These are phyloP conservation scores for Squalus acanthias DNA, from an alignment of 2,797 vertebrate genomes.

Conservation along the genomic window DNA sequence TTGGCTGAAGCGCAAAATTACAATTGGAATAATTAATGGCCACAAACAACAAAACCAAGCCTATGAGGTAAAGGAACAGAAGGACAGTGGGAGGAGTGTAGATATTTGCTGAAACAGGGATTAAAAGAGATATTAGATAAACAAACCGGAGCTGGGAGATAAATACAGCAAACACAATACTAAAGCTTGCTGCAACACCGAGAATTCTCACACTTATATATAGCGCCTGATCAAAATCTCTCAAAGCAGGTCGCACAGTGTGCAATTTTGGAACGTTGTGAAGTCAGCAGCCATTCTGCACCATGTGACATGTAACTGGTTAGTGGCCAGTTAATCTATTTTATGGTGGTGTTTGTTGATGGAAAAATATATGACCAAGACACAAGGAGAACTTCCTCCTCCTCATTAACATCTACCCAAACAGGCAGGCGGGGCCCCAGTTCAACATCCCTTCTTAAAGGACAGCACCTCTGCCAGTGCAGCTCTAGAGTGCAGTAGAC, in stretches of 20 bases:
- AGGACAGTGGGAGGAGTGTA: background rate
- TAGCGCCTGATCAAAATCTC: background rate
- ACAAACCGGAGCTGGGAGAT: background rate
- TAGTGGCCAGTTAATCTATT: background rate
- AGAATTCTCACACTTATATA: background rate
- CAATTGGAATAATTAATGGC: background rate
- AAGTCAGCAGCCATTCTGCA: background rate
- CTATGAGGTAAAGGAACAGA: background rate
- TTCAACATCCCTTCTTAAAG: background rate
- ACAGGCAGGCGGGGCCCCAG: background rate
- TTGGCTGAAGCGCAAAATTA: background rate
- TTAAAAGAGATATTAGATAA: background rate
- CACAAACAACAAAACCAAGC: background rate
- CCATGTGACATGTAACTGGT: background rate
- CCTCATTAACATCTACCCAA: background rate
- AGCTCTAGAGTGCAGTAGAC: background rate
- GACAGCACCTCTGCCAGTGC: background rate
- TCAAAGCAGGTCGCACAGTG: background rate
- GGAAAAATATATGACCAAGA: background rate
- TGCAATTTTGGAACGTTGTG: background rate
- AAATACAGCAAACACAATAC: background rate
- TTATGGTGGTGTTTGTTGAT: background rate
- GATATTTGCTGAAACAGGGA: background rate
- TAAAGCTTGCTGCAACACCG: background rate
- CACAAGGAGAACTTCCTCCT: background rate